Conservation (phyloP, 2,888 invertebrate species). For the Agrotis puta region DNA sequence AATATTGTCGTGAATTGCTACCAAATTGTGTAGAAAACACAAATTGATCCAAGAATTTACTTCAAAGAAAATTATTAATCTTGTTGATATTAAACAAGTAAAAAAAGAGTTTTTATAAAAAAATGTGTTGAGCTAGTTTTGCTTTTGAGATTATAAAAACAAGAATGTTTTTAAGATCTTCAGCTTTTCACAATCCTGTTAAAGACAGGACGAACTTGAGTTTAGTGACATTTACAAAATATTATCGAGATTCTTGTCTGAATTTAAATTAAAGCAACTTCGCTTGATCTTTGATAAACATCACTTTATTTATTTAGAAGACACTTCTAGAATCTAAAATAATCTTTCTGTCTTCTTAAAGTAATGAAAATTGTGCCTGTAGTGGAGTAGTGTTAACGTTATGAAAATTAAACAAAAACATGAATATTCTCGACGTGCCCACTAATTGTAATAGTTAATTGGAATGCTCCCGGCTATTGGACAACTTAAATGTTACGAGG, state of each 20-base stretch:
- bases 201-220: slow-evolving; percentile 16
- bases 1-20: not conserved
- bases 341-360: not conserved
- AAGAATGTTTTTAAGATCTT: slow-evolving; percentile 7
- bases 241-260: slow-evolving; percentile 18
- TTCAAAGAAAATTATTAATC: slow-evolving; percentile 10
- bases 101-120: slow-evolving; percentile 22
- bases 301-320: slow-evolving; percentile 9
- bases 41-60: not conserved
- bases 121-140: slow-evolving; percentile 28
- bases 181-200: slow-evolving; percentile 6
- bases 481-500: slow-evolving; percentile 3
- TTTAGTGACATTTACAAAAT: slow-evolving; percentile 34
- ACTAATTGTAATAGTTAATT: slow-evolving; percentile 32
- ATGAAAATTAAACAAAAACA: slow-evolving; percentile 38
- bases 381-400: not conserved
- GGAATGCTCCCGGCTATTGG: slow-evolving; percentile 18
- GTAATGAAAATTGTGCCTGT: not conserved
- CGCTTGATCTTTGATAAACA: slow-evolving; percentile 11
- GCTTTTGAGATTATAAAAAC: slow-evolving; percentile 21
- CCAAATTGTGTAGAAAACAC: slow-evolving; percentile 6
- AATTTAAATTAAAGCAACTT: slow-evolving; percentile 23
- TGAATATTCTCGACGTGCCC: not conserved
- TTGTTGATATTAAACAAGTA: slow-evolving; percentile 26
- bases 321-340: not conserved